These are phyloP conservation scores for Drosophila niveifrons DNA, from an alignment of 2,888 invertebrate genomes.

Conservation along the genomic window DNA sequence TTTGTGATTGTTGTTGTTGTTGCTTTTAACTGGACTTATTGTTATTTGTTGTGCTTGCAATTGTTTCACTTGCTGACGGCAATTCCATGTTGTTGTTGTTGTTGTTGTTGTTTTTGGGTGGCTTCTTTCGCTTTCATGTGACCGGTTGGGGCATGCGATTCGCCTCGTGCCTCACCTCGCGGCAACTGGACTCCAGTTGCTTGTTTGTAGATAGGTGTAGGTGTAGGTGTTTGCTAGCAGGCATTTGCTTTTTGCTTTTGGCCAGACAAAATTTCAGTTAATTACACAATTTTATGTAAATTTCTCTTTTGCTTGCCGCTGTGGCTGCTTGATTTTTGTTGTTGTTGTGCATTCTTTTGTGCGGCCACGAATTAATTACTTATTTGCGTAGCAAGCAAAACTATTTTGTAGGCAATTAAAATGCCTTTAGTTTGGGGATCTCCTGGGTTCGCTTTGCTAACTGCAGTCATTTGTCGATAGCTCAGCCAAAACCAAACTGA, in stretches of 20 bases:
- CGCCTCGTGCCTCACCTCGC: constrained; percentile 37
- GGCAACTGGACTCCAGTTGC: constrained; percentile 39
- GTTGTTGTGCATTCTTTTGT: constrained; percentile 65
- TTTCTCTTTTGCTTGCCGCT: constrained; percentile 64
- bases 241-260: constrained; percentile 34
- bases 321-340: constrained; percentile 30
- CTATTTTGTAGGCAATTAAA: constrained; percentile 76
- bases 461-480: constrained; percentile 72
- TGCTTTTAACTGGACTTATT: constrained; percentile 38
- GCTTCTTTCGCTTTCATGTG: constrained; percentile 70
- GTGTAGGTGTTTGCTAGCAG: constrained; percentile 62
- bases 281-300: constrained; percentile 79
- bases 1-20: constrained; percentile 45
- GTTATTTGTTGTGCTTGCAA: constrained; percentile 51
- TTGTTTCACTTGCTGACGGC: constrained; percentile 60
- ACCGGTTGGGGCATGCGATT: constrained; percentile 33
- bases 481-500: constrained; percentile 23
- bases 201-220: constrained; percentile 13
- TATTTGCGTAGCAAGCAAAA: constrained; percentile 68
- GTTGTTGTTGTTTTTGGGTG: constrained; percentile 34
- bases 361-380: constrained; percentile 71
- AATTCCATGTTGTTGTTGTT: constrained; percentile 30
- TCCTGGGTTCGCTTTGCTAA: constrained; percentile 48
- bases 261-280: constrained; percentile 54
- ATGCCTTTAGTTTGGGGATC: constrained; percentile 54